Conservation (phyloP, 2,888 invertebrate species). For the Cerastis rubricosa region DNA sequence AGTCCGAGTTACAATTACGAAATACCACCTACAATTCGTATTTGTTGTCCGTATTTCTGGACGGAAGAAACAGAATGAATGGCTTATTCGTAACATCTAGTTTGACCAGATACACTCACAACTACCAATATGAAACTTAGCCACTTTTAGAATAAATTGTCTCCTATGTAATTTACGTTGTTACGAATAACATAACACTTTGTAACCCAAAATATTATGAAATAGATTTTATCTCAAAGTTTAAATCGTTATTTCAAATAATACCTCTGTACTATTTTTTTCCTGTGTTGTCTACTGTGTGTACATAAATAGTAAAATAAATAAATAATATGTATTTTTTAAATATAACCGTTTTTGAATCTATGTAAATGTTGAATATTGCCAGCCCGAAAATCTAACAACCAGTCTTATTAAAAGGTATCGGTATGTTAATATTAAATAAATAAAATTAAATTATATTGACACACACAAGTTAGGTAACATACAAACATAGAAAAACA, state of each 20-base stretch:
- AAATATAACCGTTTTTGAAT: too few relatives aligned
- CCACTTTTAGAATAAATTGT: too few relatives aligned
- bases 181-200: background rate
- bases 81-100: constrained; percentile 43
- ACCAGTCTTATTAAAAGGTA: background rate
- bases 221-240: background rate
- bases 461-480: background rate
- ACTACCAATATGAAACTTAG: background rate
- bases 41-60: constrained; percentile 33
- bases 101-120: constrained; percentile 22
- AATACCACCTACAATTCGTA: constrained; percentile 33
- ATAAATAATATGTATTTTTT: too few relatives aligned
- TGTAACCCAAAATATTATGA: background rate
- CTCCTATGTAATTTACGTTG: background rate
- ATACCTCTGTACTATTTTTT: too few relatives aligned
- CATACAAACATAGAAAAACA: background rate
- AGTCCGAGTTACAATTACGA: constrained; percentile 5
- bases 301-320: too few relatives aligned
- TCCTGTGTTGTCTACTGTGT: too few relatives aligned
- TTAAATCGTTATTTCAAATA: too few relatives aligned
- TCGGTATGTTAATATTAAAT: background rate
- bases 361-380: too few relatives aligned
- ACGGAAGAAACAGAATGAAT: constrained; percentile 47
- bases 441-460: background rate
- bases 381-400: too few relatives aligned